phyloP scores from a whole-genome alignment of 1,140 invertebrate genomes.

The Temnothorax curvispinosus region DNA sequence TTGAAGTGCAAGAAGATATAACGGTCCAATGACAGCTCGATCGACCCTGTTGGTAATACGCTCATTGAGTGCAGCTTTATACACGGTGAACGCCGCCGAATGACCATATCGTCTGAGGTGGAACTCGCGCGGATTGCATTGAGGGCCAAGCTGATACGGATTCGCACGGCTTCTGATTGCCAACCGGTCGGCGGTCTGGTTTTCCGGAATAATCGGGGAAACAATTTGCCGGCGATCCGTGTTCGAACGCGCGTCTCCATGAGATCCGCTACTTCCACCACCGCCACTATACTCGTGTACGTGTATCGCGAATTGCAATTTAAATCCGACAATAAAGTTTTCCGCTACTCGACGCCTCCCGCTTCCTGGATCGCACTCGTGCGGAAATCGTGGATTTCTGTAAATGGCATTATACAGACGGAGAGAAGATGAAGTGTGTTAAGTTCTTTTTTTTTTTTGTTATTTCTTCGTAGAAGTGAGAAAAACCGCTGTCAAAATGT shows the following conservation, averaged over 20 bases:
- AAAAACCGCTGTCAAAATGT: background rate
- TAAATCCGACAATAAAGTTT: slow-evolving; percentile 64
- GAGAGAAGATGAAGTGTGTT: background rate
- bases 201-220: slow-evolving; percentile 59
- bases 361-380: background rate
- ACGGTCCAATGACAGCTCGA: background rate
- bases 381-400: background rate
- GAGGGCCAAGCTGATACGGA: slow-evolving; percentile 26
- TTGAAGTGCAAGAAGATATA: background rate
- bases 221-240: slow-evolving; percentile 55
- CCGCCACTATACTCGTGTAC: too few species aligned
- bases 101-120: background rate
- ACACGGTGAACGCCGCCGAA: background rate
- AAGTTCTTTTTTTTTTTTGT: background rate
- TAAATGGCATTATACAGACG: slow-evolving; percentile 7
- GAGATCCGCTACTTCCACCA: background rate
- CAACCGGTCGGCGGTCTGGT: slow-evolving; percentile 57
- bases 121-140: slow-evolving; percentile 38
- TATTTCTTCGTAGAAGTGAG: background rate
- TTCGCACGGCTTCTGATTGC: slow-evolving; percentile 57
- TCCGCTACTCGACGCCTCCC: slow-evolving; percentile 28
- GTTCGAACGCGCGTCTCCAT: slow-evolving; percentile 23
- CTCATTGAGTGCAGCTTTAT: slow-evolving; percentile 14
- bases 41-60: slow-evolving; percentile 6
- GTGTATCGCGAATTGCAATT: slow-evolving; percentile 32